Evolutionary conservation across 1,140 invertebrate species (phyloP), one percentile per base, ranked within the genome.

Genomic region (Brachionus asplanchnoidis): DNA sequence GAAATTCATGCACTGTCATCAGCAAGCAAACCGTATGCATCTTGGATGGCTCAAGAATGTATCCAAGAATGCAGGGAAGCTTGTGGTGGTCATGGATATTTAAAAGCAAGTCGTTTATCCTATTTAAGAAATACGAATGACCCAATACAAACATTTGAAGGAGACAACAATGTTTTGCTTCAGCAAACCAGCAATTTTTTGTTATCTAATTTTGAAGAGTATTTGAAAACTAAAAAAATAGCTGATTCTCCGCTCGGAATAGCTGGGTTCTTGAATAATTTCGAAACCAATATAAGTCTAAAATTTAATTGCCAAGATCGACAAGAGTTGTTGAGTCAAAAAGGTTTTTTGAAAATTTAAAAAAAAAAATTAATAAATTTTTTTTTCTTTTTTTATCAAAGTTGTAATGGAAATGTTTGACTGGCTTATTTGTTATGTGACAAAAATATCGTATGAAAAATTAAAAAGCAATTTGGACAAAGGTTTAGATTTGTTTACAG

Each of bases 1-100:
- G 97, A 98, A 91, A 93, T 98, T 78, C 96, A 98, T 90, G 95
- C 94, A 14, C 88, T 98, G 80, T 95, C 95, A n/a, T 97, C 94
- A 75, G 93, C 93, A 84, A 92, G 92, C n/a, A 98, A 98, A 91
- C 94, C 96, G 0, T 87, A 96, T 17, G 92, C 94, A 26, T 93
- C 94, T 1, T 98, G 96, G 96, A 91, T 92, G 0, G 93, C 93
- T 66, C 90, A 94, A 60, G 93, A 95, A 89, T 93, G 93, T 9
- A 94, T 97, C 86, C 95, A 97, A 89, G 95, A 97, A 89, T 95
- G 94, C 87, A 90, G 95, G 46, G 95, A 96, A 90, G 93, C 94
- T 4, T 96, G 95, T 89, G 95, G 95, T 11, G 95, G 95, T 7
- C 92, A 92, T 88, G 92, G 86, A 92, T 94, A 90, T 85, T 88